These are phyloP conservation scores for Poeciliopsis turrubarensis DNA, from an alignment of 2,113 vertebrate species.

Conservation along the genomic window DNA sequence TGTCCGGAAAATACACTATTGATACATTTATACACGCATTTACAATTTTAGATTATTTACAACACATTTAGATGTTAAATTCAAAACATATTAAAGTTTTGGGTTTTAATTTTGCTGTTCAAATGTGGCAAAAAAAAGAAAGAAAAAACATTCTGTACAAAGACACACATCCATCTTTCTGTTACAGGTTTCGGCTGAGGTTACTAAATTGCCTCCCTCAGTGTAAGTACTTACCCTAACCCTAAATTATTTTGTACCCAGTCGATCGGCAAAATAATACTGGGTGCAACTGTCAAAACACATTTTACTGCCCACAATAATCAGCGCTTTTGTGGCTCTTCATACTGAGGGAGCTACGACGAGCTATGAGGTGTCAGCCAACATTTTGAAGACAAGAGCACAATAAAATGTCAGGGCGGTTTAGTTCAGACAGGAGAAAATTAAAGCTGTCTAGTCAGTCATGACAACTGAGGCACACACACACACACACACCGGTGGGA, in stretches of 20 bases:
- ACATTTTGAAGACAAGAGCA: background rate
- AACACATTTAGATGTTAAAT: too few relatives aligned
- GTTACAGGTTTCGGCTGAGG: too few relatives aligned
- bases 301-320: background rate
- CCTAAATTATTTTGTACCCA: background rate
- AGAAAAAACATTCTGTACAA: too few relatives aligned
- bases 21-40: too few relatives aligned
- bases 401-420: background rate
- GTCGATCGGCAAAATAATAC: background rate
- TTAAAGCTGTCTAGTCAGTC: constrained; percentile 4
- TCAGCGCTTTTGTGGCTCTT: background rate
- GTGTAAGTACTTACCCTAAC: too few relatives aligned
- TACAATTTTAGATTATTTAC: too few relatives aligned
- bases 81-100: too few relatives aligned
- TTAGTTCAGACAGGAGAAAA: background rate
- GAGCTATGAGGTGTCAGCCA: background rate
- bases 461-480: background rate
- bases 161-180: too few relatives aligned
- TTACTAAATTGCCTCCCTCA: too few relatives aligned
- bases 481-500: background rate
- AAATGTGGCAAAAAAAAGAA: too few relatives aligned
- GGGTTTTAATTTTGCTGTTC: too few relatives aligned
- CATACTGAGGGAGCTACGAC: background rate
- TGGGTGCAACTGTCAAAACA: background rate
- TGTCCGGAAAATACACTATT: too few relatives aligned